These are phyloP conservation scores for Drepana arcuata DNA, from an alignment of 1,140 invertebrate genomes.

Conservation along the genomic window DNA sequence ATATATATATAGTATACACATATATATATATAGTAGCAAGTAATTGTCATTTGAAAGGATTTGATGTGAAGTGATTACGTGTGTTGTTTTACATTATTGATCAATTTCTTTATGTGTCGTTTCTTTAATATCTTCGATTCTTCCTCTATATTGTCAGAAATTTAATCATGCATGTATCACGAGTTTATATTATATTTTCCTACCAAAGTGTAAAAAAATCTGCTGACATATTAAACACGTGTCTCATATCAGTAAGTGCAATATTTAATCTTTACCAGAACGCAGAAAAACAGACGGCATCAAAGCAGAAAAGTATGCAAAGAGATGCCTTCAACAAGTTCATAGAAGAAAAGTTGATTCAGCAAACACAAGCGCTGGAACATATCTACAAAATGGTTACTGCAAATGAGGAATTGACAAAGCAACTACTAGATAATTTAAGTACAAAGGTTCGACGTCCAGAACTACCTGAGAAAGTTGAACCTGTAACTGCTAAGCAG, in stretches of 20 bases:
- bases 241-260: no score
- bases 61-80: no score
- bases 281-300: conserved; percentile 30
- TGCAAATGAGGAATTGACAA: conserved; percentile 21
- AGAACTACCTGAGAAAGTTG: conserved; percentile 32
- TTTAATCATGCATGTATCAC: no score
- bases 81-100: no score
- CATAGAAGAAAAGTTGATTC: conserved; percentile 40
- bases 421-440: conserved; percentile 26
- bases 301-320: conserved; percentile 13
- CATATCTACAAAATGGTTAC: conserved; percentile 28
- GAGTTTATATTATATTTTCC: no score
- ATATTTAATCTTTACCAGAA: conserved; percentile 28
- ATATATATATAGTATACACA: conserved; percentile 1
- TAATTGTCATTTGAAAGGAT: no score
- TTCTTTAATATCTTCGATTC: no score
- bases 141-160: no score
- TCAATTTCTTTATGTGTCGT: no score
- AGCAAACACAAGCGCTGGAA: conserved; percentile 43
- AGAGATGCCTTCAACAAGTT: conserved; percentile 22
- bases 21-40: no score
- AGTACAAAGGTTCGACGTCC: conserved; percentile 22
- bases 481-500: conserved; percentile 18
- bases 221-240: no score
- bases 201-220: no score